A percentile compares a stretch with the other conserved stretches of the same genome.
These are phyloP conservation scores for Amphiprion clarkii DNA, from an alignment of 2,797 vertebrate genomes.

Conservation along the genomic window DNA sequence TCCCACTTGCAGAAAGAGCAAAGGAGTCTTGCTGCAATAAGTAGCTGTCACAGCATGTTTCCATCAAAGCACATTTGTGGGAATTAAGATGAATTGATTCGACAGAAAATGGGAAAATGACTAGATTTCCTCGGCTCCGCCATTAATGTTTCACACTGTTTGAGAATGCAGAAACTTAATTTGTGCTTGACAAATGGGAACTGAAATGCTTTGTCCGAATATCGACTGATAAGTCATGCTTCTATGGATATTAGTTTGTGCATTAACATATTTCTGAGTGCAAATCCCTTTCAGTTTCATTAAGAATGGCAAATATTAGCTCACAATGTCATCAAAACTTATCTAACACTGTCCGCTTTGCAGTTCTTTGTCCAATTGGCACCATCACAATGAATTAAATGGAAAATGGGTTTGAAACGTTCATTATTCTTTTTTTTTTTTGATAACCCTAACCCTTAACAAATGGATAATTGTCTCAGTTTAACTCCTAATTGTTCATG, in stretches of 20 bases:
- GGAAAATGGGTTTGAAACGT: too few relatives aligned
- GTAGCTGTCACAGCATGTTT: conserved; percentile 24
- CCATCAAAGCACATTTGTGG: conserved; percentile 24
- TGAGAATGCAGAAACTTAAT: neutral
- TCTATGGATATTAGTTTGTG: neutral
- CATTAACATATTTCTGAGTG: neutral
- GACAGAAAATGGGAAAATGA: conserved; percentile 31
- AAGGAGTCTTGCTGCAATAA: neutral
- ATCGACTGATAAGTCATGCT: neutral
- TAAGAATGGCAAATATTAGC: neutral
- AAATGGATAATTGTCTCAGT: too few relatives aligned
- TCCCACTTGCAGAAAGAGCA: conserved; percentile 1
- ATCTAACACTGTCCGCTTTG: too few relatives aligned
- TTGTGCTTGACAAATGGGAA: neutral
- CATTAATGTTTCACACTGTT: neutral
- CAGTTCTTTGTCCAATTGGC: too few relatives aligned
- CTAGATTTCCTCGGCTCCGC: neutral
- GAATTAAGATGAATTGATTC: conserved; percentile 44
- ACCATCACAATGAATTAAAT: too few relatives aligned
- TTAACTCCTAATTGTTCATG: too few relatives aligned
- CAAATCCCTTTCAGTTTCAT: conserved; percentile 1
- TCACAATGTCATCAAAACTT: neutral
- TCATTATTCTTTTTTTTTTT: too few relatives aligned
- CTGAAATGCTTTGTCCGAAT: conserved; percentile 1
- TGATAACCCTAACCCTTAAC: too few relatives aligned